Evolutionary conservation across 2,888 invertebrate genomes (phyloP).

Genomic region (Drosophila prolongata): DNA sequence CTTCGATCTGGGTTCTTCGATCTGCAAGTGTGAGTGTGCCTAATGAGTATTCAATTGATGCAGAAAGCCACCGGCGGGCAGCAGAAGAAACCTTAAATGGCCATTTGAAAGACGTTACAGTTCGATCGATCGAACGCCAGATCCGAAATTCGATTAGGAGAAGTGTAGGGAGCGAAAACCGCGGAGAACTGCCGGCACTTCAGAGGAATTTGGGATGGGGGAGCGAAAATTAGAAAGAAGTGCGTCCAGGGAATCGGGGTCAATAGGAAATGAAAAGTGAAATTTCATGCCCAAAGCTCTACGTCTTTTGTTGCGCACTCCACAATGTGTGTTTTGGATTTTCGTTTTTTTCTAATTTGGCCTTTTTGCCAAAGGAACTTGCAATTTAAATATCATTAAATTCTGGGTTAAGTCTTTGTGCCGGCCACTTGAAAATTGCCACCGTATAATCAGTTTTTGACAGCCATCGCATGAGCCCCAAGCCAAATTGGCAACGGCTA

Average conservation of each 20-base stretch:
- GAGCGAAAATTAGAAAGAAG: slow-evolving; percentile 71
- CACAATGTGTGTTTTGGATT: slow-evolving; percentile 37
- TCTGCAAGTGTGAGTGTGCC: slow-evolving; percentile 65
- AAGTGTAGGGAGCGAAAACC: slow-evolving; percentile 35
- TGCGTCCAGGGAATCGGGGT: slow-evolving; percentile 73
- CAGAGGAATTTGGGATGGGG: slow-evolving; percentile 42
- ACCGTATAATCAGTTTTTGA: slow-evolving; percentile 76
- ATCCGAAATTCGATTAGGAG: slow-evolving; percentile 66
- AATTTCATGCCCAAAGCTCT: slow-evolving; percentile 64
- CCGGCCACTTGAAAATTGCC: slow-evolving; percentile 75
- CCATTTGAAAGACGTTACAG: slow-evolving; percentile 66
- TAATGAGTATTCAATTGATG: slow-evolving; percentile 78
- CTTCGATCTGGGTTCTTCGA: slow-evolving; percentile 17
- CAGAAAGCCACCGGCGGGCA: slow-evolving; percentile 52
- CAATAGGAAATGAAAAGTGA: slow-evolving; percentile 83
- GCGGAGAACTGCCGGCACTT: slow-evolving; percentile 66
- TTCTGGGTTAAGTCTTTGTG: slow-evolving; percentile 77
- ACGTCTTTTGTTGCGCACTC: slow-evolving; percentile 51
- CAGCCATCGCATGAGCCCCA: slow-evolving; percentile 47
- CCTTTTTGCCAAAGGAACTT: slow-evolving; percentile 68
- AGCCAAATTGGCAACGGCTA: slow-evolving; percentile 39
- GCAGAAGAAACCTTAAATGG: slow-evolving; percentile 47
- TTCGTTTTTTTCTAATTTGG: slow-evolving; percentile 26
- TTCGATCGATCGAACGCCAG: slow-evolving; percentile 56
- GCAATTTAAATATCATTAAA: slow-evolving; percentile 80